Conservation (phyloP, 2,113 vertebrate species). For the Mus pahari region DNA sequence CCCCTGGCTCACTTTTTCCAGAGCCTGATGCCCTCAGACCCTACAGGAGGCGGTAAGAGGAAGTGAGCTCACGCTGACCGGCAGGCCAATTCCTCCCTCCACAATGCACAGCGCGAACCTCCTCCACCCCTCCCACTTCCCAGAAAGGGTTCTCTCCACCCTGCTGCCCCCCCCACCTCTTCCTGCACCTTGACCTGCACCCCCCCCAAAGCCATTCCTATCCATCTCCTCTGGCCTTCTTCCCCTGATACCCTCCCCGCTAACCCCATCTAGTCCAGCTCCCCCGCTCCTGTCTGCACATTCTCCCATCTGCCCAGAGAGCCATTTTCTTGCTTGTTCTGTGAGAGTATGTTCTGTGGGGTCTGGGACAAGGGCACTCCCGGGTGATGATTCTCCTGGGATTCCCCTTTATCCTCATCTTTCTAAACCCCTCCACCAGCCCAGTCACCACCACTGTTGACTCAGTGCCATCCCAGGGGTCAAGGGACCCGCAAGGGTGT, state of each 20-base stretch:
- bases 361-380: neutral
- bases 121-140: conserved; percentile 76
- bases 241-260: neutral
- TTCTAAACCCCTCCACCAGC: neutral
- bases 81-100: conserved; percentile 75
- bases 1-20: conserved; percentile 64
- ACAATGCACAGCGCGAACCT: conserved; percentile 67
- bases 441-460: neutral
- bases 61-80: conserved; percentile 65
- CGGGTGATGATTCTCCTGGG: neutral
- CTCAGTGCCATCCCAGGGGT: neutral
- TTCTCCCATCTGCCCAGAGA: neutral
- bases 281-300: neutral
- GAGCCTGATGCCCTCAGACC: conserved; percentile 58
- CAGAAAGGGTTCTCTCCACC: conserved; percentile 76
- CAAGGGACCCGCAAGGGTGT: too few species aligned
- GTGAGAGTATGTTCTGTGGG: neutral
- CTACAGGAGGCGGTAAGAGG: conserved; percentile 64
- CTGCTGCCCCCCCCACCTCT: conserved; percentile 72
- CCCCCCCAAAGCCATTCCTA: conserved; percentile 8
- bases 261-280: neutral
- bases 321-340: neutral
- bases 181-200: conserved; percentile 78
- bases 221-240: neutral
- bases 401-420: neutral